A percentile compares a stretch with the other conserved stretches of the same genome.
phyloP scores from a whole-genome alignment of 2,113 vertebrate species.

The Gymnogyps californianus region DNA sequence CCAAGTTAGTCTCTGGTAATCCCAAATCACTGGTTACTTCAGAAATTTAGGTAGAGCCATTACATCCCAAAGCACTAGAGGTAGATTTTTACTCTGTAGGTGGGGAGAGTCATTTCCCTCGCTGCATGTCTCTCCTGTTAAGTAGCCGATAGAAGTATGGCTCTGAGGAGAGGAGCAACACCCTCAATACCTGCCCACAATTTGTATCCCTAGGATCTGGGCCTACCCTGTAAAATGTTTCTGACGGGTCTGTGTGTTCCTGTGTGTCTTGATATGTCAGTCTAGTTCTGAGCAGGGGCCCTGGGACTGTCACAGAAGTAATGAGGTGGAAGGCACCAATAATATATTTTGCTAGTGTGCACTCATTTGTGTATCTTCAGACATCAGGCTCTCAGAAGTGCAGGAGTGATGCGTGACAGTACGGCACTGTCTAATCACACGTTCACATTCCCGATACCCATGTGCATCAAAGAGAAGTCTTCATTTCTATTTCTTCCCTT shows the following conservation, averaged over 20 bases:
- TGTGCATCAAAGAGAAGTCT: not conserved
- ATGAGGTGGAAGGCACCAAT: not conserved
- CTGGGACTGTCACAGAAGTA: not conserved
- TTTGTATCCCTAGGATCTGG: not conserved
- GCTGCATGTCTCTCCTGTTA: not conserved
- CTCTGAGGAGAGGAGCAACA: not conserved
- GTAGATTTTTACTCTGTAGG: not conserved
- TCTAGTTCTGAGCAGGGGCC: not conserved
- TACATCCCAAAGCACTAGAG: not conserved
- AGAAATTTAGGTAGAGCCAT: not conserved
- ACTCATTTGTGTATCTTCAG: not conserved
- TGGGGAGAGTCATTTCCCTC: not conserved
- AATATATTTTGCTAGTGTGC: not conserved
- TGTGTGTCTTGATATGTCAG: too few relatives aligned
- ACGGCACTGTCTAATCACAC: not conserved
- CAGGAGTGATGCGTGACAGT: not conserved
- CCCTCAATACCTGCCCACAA: accelerated
- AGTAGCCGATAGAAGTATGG: accelerated
- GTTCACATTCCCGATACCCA: not conserved
- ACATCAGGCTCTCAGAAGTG: not conserved
- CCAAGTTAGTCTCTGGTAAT: not conserved
- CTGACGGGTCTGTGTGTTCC: not conserved
- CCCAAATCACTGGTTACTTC: not conserved
- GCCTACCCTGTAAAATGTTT: not conserved
- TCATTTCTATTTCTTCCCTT: not conserved